Base-by-base conservation (phyloP, 2,797 vertebrate species). In the Lacerta agilis region DNA sequence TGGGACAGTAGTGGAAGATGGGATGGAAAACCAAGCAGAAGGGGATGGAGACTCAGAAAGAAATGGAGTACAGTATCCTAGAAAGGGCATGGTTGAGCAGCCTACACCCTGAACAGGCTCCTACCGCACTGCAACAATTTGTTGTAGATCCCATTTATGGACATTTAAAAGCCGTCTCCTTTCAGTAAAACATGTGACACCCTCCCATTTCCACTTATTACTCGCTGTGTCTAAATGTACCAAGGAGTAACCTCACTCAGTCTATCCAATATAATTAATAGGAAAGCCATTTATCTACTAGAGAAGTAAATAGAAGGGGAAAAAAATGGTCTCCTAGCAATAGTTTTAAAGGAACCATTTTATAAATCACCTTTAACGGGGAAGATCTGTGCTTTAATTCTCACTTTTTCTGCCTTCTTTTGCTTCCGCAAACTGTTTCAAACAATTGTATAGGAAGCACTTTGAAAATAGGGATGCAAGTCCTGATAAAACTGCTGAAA, bases 251-350 rank as follows among this genome's bases (percentile, higher is more conserved):
- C 11, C 8, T 78, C 9, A 55, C 25, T 36, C 78, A 23, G 49
- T 13, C 75, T 77, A 77, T 25, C 61, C 61, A 86, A 66, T 79
- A 33, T 79, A 86, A 67, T n/a, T 67, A 78, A 86, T 33, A n/a
- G 23, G 27, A 5, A 67, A 86, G 10, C 8, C 61, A 45, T 27
- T 55, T 55, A 55, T 55, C 49, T 27, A 49, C 38, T 49, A 79
- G 41, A 64, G 41, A 29, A 76, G 20, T 61, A 38, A 11, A 43
- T 4, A 1, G 8, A 61, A 84, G 75, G 33, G 3, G n/a, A n/a
- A 5, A 73, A 43, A 71, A 83, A n/a, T 23, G 18, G 67, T 23
- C 66, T 83, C 43, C 18, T 23, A 83, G 20, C 17, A 83, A 55
- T 55, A 73, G 25, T 73, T 73, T 83, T 43, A 61, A n/a, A 83